These are phyloP conservation scores for Luscinia luscinia DNA, from an alignment of 2,797 vertebrate species.

Conservation along the genomic window DNA sequence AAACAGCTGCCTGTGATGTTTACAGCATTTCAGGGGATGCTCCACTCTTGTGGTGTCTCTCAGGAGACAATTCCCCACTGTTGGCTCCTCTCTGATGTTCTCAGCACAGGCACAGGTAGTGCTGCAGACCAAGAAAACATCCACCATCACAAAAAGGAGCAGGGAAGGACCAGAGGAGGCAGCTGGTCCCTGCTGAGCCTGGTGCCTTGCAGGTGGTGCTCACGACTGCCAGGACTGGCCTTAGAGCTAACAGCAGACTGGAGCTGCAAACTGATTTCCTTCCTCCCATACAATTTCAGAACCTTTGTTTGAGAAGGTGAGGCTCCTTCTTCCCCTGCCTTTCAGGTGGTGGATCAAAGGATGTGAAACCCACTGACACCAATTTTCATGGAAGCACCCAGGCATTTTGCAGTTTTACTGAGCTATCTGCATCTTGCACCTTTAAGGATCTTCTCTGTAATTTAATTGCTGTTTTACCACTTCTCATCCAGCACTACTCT, in stretches of 20 bases:
- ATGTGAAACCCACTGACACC: background rate
- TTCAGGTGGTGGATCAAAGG: background rate
- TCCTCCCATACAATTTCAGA: background rate
- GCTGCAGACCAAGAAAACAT: background rate
- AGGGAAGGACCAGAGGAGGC: background rate
- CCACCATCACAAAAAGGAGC: background rate
- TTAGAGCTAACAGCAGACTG: background rate
- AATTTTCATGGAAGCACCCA: background rate
- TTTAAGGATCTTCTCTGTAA: background rate
- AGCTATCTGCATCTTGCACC: background rate
- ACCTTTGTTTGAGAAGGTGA: background rate
- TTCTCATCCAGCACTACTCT: background rate
- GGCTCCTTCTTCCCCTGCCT: background rate
- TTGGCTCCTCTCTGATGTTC: conserved; percentile 7
- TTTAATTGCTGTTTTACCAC: background rate
- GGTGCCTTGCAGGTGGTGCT: background rate
- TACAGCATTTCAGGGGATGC: background rate
- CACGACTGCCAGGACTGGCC: background rate
- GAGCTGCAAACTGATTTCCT: background rate
- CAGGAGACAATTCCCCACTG: background rate
- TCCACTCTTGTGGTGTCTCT: background rate
- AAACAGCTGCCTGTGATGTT: background rate
- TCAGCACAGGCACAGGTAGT: background rate
- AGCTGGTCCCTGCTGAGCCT: rapidly evolving
- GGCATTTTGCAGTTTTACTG: background rate